Percentiles rank a stretch among this genome's conserved stretches.
Evolutionary conservation across 2,888 invertebrate species (phyloP).

Genomic region (Dascillus cervinus): DNA sequence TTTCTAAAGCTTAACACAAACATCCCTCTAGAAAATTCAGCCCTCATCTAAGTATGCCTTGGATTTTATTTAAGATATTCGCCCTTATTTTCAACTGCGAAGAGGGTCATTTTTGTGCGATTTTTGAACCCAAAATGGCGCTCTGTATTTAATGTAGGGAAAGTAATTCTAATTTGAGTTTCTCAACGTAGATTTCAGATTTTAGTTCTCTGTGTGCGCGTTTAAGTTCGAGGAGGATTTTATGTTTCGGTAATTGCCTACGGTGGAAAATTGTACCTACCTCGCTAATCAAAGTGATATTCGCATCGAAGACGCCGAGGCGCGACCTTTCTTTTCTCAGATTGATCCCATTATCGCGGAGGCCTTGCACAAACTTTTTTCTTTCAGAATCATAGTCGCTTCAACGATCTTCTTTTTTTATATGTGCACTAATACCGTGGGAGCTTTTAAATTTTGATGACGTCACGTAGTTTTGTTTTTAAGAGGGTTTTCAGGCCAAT

Average conservation of each 20-base stretch:
- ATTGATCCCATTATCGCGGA: too few relatives aligned
- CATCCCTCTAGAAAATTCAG: conserved; percentile 36
- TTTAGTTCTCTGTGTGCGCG: conserved; percentile 32
- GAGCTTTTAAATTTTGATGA: too few relatives aligned
- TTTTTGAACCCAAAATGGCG: conserved; percentile 39
- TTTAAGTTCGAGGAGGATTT: conserved; percentile 40
- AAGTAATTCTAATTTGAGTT: conserved; percentile 40
- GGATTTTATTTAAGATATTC: conserved; percentile 37
- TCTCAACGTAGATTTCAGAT: conserved; percentile 36
- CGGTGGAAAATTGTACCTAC: conserved; percentile 14
- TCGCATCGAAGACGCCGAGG: too few relatives aligned
- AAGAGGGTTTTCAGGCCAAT: too few relatives aligned
- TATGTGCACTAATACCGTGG: too few relatives aligned
- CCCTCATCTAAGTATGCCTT: conserved; percentile 36
- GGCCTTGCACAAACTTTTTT: too few relatives aligned
- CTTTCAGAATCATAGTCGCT: too few relatives aligned
- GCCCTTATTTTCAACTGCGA: conserved; percentile 29
- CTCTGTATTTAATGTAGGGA: conserved; percentile 40
- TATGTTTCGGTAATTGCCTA: conserved; percentile 20
- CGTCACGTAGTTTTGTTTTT: too few relatives aligned
- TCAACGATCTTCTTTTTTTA: too few relatives aligned
- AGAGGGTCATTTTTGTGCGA: conserved; percentile 34
- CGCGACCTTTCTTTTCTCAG: too few relatives aligned
- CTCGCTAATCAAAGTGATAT: too few relatives aligned
- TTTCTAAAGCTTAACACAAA: conserved; percentile 30